phyloP scores from a whole-genome alignment of 2,113 vertebrate genomes.

The Cairina moschata region DNA sequence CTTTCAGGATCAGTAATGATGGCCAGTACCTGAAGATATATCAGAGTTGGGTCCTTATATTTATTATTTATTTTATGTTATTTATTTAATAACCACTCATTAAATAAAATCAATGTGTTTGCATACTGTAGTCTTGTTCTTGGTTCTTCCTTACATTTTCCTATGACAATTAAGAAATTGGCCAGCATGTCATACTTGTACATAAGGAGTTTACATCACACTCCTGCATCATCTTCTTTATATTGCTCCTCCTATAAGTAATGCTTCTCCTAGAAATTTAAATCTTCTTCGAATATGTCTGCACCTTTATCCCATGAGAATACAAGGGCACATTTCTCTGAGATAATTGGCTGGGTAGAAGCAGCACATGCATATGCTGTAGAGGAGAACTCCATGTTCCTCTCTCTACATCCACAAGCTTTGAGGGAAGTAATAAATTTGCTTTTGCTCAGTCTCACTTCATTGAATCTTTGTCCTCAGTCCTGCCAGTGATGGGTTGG shows the following conservation, averaged over 20 bases:
- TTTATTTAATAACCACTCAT: neutral
- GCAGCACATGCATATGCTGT: neutral
- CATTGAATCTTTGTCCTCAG: neutral
- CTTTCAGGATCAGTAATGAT: neutral
- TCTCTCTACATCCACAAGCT: neutral
- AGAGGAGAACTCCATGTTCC: neutral
- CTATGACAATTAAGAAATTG: neutral
- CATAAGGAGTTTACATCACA: neutral
- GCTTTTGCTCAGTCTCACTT: neutral
- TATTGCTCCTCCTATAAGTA: neutral
- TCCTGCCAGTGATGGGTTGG: neutral
- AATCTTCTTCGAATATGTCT: neutral
- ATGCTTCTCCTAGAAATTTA: neutral
- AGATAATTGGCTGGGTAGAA: neutral
- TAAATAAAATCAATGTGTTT: neutral
- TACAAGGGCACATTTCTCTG: no score
- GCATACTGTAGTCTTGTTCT: neutral
- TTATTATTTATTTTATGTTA: neutral
- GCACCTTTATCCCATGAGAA: neutral
- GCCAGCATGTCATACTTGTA: neutral
- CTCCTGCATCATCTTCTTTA: neutral
- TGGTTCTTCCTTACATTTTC: fast-evolving
- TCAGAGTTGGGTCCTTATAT: neutral
- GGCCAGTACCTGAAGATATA: fast-evolving
- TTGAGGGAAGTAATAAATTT: neutral